These are phyloP conservation scores for Pseudachorutes palmiensis DNA, from an alignment of 1,140 invertebrate species.

Conservation along the genomic window DNA sequence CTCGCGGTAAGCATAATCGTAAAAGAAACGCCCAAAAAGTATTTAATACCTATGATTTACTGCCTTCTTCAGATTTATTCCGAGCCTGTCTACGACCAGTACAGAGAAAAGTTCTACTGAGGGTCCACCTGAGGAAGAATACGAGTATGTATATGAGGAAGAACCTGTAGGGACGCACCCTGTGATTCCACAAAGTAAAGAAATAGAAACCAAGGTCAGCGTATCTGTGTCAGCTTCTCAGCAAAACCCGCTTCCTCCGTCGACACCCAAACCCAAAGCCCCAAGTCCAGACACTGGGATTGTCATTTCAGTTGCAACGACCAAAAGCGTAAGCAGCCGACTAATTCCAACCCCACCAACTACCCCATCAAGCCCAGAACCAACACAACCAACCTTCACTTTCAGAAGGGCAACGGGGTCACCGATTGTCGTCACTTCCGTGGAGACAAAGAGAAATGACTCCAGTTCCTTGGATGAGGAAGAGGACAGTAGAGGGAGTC, in stretches of 20 bases:
- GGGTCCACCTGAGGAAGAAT: not conserved
- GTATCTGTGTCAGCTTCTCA: slow-evolving; percentile 24
- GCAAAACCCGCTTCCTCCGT: too few species aligned
- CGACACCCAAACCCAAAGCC: not conserved
- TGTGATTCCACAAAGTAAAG: not conserved
- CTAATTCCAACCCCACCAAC: not conserved
- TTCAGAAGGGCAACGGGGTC: too few species aligned
- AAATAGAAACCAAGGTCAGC: slow-evolving; percentile 24
- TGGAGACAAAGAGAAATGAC: too few species aligned
- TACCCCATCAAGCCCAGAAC: slow-evolving; percentile 40
- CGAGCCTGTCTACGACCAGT: not conserved
- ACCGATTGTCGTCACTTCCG: too few species aligned
- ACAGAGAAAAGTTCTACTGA: not conserved
- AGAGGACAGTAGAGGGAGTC: too few species aligned
- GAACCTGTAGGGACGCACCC: not conserved
- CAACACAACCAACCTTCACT: too few species aligned
- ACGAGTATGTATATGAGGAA: slow-evolving; percentile 2
- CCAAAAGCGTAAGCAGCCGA: slow-evolving; percentile 28
- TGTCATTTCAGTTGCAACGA: slow-evolving; percentile 35
- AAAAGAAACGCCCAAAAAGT: too few species aligned
- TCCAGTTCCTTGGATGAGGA: too few species aligned
- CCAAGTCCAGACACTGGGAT: slow-evolving; percentile 15
- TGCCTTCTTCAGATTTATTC: too few species aligned
- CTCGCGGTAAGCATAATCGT: not conserved
- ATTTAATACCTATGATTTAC: too few species aligned